Conservation (phyloP, 2,888 invertebrate genomes). For the Orthosia incerta region DNA sequence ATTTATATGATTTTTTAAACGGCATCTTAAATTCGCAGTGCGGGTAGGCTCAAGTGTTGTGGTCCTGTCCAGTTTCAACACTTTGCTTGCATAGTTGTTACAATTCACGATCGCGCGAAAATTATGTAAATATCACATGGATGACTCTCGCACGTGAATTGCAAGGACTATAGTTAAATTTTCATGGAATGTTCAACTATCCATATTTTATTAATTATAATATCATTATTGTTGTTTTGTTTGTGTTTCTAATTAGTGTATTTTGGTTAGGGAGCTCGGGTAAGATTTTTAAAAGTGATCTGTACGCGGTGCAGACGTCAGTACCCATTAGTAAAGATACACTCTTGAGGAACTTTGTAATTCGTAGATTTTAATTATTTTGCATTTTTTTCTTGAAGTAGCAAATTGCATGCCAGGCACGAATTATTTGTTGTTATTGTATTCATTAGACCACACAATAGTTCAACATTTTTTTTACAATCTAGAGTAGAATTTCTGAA, state of each 20-base stretch:
- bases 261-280: slow-evolving; percentile 56
- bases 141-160: not conserved
- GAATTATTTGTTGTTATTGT: slow-evolving; percentile 24
- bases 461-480: slow-evolving; percentile 6
- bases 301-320: slow-evolving; percentile 47
- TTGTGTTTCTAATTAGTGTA: slow-evolving; percentile 54
- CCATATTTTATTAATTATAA: not conserved
- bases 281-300: slow-evolving; percentile 50
- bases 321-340: slow-evolving; percentile 50
- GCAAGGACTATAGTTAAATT: slow-evolving; percentile 1
- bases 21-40: not conserved
- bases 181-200: slow-evolving; percentile 22
- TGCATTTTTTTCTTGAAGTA: slow-evolving; percentile 9
- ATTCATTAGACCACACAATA: slow-evolving; percentile 12
- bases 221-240: slow-evolving; percentile 30
- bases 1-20: not conserved
- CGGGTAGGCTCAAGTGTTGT: not conserved
- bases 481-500: slow-evolving; percentile 17
- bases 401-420: slow-evolving; percentile 40
- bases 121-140: not conserved
- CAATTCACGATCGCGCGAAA: not conserved
- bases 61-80: not conserved
- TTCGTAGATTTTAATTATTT: slow-evolving; percentile 7
- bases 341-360: slow-evolving; percentile 47
- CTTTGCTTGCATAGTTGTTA: not conserved